phyloP scores from a whole-genome alignment of 2,113 vertebrate species.

The Rhabdornis inornatus region DNA sequence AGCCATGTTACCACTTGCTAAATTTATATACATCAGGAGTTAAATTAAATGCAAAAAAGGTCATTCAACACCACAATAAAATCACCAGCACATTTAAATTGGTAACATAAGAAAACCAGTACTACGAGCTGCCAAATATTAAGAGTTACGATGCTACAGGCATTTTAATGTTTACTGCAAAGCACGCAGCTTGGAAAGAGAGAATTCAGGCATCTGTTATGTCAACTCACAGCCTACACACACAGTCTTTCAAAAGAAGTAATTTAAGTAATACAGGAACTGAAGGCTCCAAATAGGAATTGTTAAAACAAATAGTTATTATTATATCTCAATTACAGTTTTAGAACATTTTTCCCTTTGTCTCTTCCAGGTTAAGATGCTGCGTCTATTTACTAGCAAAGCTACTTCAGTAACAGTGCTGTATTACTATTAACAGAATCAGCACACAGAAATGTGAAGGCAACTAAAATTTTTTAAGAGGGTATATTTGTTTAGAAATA shows the following conservation, averaged over 20 bases:
- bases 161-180: constrained; percentile 5
- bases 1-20: neutral
- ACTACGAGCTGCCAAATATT: neutral
- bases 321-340: neutral
- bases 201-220: constrained; percentile 19
- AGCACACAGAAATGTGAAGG: neutral
- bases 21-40: neutral
- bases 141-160: neutral
- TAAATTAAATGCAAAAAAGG: neutral
- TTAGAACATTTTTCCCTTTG: neutral
- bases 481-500: neutral
- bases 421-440: neutral
- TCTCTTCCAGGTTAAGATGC: neutral
- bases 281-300: neutral
- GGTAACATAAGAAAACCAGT: neutral
- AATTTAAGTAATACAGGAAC: neutral
- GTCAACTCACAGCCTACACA: constrained; percentile 3
- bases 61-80: neutral
- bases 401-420: neutral
- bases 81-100: neutral
- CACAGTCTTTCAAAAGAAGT: neutral
- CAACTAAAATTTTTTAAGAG: neutral
- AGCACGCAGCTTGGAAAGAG: neutral
- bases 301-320: neutral
- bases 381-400: neutral